phyloP scores from a whole-genome alignment of 2,113 vertebrate species.

The Cisticola juncidis region DNA sequence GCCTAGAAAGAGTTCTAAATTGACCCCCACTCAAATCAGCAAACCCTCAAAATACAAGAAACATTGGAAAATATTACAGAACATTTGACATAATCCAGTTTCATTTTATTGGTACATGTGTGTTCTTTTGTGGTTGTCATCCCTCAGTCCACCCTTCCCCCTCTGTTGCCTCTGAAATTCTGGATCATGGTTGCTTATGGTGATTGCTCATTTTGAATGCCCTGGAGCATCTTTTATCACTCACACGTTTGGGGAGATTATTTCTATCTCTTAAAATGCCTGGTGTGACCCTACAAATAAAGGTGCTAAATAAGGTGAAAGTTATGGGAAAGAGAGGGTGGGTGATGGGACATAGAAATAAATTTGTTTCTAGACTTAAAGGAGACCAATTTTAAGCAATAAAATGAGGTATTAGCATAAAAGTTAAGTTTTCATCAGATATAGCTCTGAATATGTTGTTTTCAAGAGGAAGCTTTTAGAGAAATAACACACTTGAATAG shows the following conservation, averaged over 20 bases:
- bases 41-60: background rate
- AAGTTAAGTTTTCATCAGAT: background rate
- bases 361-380: background rate
- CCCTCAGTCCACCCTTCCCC: background rate
- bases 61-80: background rate
- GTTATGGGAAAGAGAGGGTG: background rate
- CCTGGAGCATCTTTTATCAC: background rate
- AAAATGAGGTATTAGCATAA: background rate
- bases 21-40: background rate
- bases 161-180: fast-evolving
- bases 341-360: background rate
- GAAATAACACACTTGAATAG: background rate
- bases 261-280: background rate
- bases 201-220: background rate
- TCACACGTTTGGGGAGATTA: background rate
- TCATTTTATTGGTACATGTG: background rate
- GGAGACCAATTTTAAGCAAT: background rate
- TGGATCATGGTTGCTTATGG: background rate
- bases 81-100: background rate
- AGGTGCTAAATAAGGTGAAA: background rate
- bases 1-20: background rate
- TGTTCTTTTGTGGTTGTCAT: background rate
- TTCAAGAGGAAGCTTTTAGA: background rate
- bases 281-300: background rate
- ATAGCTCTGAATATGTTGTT: background rate